Evolutionary conservation across 2,888 invertebrate species (phyloP), one percentile per base, ranked within the genome.

Genomic region (Chymomyza caudatula): DNA sequence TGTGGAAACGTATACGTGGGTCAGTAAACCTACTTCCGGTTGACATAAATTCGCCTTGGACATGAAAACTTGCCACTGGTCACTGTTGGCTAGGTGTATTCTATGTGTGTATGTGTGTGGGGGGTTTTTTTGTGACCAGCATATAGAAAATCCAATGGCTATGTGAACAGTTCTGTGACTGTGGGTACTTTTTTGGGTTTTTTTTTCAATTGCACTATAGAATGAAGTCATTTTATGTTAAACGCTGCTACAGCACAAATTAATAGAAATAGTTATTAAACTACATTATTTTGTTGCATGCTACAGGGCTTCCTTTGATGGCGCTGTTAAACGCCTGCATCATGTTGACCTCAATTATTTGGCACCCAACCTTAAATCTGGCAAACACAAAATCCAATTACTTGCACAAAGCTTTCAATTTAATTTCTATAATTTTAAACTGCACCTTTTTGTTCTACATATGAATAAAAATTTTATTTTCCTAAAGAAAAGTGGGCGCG

Each of bases 11-110:
- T 74, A 87, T 87, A 88, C 89, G 89, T 89, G 90, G 90, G 90
- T 90, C 90, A 90, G 90, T 90, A 90, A 90, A 90, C 90, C 89
- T 88, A 88, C 89, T 90, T 90, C 90, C 90, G 90, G 89, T 89
- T 90, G 89, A 89, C 90, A 90, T 90, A 90, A 90, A 90, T 90
- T 90, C 88, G 87, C 88, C 87, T 88, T 88, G 90, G 90, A 90
- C 90, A 90, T 90, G 90, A 92, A 86, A 90, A 90, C 83, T 78
- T 86, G 83, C 85, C 75, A 77, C 74, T 77, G 76, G 65, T 77
- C 52, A 44, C 73, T 23, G 67, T 67, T 61, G 67, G 65, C 65
- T 67, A 69, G 63, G 51, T 56, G 56, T 64, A 60, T 20, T 20
- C 19, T 43, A 3, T n/a, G 13, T n/a, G 8, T 4, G 11, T n/a